Evolutionary conservation across 2,797 vertebrate species (phyloP), one percentile per base, ranked within the genome.

Genomic region (Typhlichthys eigenmanni): DNA sequence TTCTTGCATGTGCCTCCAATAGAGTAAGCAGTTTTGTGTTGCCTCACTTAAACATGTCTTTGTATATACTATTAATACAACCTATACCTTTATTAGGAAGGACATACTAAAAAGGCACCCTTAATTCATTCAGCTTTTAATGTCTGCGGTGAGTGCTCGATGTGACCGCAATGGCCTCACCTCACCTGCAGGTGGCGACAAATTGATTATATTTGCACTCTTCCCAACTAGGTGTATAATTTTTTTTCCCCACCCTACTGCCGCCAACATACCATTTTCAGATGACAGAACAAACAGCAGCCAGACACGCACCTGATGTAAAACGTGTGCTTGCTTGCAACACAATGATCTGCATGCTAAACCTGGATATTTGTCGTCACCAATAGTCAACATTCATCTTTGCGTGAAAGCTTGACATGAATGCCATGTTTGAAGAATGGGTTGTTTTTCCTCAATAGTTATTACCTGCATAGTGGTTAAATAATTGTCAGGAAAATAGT

Each of bases 1-100:
- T 78, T 85, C 82, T 84, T 84, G 91, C 91, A 91, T 90, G 89
- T 71, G 19, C 62, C 68, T 85, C 86, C 78, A 77, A 78, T 83
- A 32, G 76, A 76, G 60, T 71, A 60, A 48, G 47, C 66, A 34
- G 32, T 72, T 71, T 81, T 86, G 70, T 70, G 72, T 77, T 71
- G 82, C 82, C 82, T 76, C 69, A 77, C 80, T 55, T 69, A 80
- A 78, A 73, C 81, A 54, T 84, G 77, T 85, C 71, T 68, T 32
- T 71, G 58, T 82, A 70, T 70, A 74, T 84, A 77, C 81, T 75
- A 16, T 70, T 76, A 68, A 49, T 68, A 57, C 68, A 52, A 34
- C 38, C 66, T 70, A 60, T 66, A 54, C n/a, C 59, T 76, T 79
- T 70, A 68, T 65, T 57, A 59, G 63, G 65, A 75, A 3, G 54